phyloP scores from a whole-genome alignment of 2,888 invertebrate genomes.

The Eupeodes latifasciatus region DNA sequence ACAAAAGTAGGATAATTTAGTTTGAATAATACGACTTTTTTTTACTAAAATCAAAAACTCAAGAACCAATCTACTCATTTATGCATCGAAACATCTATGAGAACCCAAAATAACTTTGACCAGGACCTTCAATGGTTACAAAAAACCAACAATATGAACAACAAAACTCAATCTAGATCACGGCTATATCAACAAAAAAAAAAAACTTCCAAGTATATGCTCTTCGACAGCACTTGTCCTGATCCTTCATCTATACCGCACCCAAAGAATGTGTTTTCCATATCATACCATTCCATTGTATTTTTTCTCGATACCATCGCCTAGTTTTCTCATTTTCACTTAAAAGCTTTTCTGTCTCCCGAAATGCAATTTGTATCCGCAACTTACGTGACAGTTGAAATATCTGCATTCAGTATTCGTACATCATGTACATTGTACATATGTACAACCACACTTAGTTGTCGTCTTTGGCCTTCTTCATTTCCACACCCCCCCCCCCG shows the following conservation, averaged over 20 bases:
- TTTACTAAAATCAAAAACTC: too few relatives aligned
- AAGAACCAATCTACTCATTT: too few relatives aligned
- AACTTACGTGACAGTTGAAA: slow-evolving; percentile 52
- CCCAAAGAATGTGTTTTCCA: slow-evolving; percentile 6
- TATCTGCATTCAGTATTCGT: slow-evolving; percentile 44
- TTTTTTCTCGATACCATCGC: slow-evolving; percentile 20
- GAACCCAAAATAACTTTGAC: too few relatives aligned
- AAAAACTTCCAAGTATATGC: neutral
- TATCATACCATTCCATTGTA: slow-evolving; percentile 1
- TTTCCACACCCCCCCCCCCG: neutral
- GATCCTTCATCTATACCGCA: slow-evolving; percentile 31
- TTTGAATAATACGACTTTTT: too few relatives aligned
- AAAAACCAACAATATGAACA: neutral
- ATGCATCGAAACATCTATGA: too few relatives aligned
- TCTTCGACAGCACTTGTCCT: slow-evolving; percentile 28
- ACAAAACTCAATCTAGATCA: slow-evolving; percentile 18
- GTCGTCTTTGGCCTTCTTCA: neutral
- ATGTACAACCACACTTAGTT: slow-evolving; percentile 5
- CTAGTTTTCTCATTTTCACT: slow-evolving; percentile 52
- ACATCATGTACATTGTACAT: neutral
- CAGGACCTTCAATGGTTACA: too few relatives aligned
- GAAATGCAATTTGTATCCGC: slow-evolving; percentile 64
- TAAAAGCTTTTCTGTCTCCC: slow-evolving; percentile 54
- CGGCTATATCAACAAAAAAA: neutral
- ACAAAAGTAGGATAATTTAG: too few relatives aligned